A percentile compares a stretch with the other conserved stretches of the same genome.
Evolutionary conservation across 1,140 invertebrate genomes (phyloP).

Genomic region (Drosophila pachea): DNA sequence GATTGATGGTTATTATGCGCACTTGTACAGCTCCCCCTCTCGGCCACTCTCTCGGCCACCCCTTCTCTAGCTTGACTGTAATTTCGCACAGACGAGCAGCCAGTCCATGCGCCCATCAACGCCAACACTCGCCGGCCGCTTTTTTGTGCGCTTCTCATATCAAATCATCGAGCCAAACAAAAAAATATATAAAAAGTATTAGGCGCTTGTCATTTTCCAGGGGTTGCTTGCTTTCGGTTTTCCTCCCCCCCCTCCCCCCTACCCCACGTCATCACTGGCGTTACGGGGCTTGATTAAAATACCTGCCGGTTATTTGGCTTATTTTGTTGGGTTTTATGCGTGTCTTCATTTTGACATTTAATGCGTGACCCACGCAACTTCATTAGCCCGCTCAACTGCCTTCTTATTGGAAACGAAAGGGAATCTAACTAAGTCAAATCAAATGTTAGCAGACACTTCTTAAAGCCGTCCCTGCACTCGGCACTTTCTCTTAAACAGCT

Average conservation of each 20-base stretch:
- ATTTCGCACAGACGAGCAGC: slow-evolving; percentile 50
- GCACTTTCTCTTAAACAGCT: slow-evolving; percentile 8
- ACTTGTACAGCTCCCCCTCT: slow-evolving; percentile 61
- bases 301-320: slow-evolving; percentile 76
- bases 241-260: too few relatives aligned
- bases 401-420: too few relatives aligned
- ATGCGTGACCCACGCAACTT: slow-evolving; percentile 55
- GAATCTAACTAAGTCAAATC: too few relatives aligned
- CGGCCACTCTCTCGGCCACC: background rate
- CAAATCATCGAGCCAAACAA: slow-evolving; percentile 57
- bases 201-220: slow-evolving; percentile 40
- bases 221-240: slow-evolving; percentile 7
- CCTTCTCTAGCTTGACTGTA: slow-evolving; percentile 47
- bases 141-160: slow-evolving; percentile 23
- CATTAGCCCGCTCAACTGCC: slow-evolving; percentile 42
- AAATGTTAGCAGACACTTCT: too few relatives aligned
- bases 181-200: slow-evolving; percentile 52
- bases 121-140: slow-evolving; percentile 57
- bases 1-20: slow-evolving; percentile 78
- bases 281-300: slow-evolving; percentile 67
- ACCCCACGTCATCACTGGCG: too few relatives aligned
- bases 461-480: too few relatives aligned
- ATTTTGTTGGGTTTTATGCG: slow-evolving; percentile 56
- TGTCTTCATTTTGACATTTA: slow-evolving; percentile 72
- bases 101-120: slow-evolving; percentile 57